Evolutionary conservation across 92 coral and sea anemone species (phyloP).

Genomic region (Zoanthus sociatus): DNA sequence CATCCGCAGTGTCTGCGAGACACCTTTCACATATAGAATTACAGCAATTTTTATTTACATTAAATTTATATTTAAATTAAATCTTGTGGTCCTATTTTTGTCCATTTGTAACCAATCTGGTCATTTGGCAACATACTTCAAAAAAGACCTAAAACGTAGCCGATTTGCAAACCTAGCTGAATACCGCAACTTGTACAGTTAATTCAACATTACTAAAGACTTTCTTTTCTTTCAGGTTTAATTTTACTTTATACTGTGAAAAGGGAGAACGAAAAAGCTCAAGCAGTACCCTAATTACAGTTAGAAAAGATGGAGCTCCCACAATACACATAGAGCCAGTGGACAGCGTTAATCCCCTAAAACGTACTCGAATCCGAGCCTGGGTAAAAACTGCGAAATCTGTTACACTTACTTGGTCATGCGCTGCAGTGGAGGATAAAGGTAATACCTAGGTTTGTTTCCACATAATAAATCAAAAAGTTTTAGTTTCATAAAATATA

Average conservation of each 20-base stretch:
- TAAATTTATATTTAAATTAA: no score
- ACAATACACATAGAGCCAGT: slow-evolving; percentile 5
- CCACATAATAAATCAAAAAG: no score
- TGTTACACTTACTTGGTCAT: slow-evolving; percentile 28
- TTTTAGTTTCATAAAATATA: no score
- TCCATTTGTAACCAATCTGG: no score
- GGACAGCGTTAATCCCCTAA: background rate
- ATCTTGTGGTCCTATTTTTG: no score
- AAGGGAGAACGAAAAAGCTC: slow-evolving; percentile 23
- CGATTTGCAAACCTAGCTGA: no score
- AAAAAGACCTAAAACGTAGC: no score
- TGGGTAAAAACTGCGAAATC: slow-evolving; percentile 1
- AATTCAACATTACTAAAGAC: background rate
- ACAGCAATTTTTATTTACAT: no score
- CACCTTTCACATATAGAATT: no score
- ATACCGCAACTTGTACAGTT: background rate
- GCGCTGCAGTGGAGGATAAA: slow-evolving; percentile 19
- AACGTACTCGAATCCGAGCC: slow-evolving; percentile 8
- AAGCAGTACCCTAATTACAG: background rate
- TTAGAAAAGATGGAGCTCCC: slow-evolving; percentile 1
- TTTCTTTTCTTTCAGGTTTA: background rate
- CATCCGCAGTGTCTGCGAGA: no score
- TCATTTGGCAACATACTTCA: no score
- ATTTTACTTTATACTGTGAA: slow-evolving; percentile 7
- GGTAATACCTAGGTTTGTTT: background rate